Base-by-base conservation (phyloP, 1,140 invertebrate species). In the Cyclina sinensis region DNA sequence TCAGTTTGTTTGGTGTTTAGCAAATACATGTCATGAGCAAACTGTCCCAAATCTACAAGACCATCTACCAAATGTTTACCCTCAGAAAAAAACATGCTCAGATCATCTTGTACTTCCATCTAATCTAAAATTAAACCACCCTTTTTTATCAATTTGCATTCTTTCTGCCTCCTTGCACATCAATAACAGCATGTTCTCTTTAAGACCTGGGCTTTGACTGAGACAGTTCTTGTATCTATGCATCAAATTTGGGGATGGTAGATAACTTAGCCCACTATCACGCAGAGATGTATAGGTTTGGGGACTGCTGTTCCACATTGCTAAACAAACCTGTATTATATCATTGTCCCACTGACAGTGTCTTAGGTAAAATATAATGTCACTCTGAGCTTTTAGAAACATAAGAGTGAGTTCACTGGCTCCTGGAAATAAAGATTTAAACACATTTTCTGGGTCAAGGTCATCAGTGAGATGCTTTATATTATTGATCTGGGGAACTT, bases 1-100 rank as follows among this genome's bases (percentile, higher is more conserved):
- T 59, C 51, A 27, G 74, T 70, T 65, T 62, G 37, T 51, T 87
- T 46, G n/a, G 65, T 43, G 43, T 88, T 90, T 27, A 90, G 21
- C 18, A 85, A 32, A 79, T 51, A 54, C 21, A 88, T 32, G 21
- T 59, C 51, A 14, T 78, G 65, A 16, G 65, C 65, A 16, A 70
- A 70, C 27, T 70, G 65, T 70, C 65, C 65, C 65, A 70, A 70
- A 39, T 70, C 35, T 70, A 57, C 51, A 57, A 57, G 51, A 21
- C 51, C 51, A 57, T 57, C 51, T 57, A 57, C 51, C 65, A 32
- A 76, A 46, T 76, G 39, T 76, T 76, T 76, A 46, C 73, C 73
- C 9, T 48, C 73, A 76, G 35, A 76, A 48, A 76, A 76, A 76
- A 37, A 76, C 73, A 76, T 76, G 4, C n/a, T 76, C 12, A 76